Percentiles rank a stretch among this genome's conserved stretches.
phyloP scores from a whole-genome alignment of 2,797 vertebrate genomes.

The Rhincodon typus region DNA sequence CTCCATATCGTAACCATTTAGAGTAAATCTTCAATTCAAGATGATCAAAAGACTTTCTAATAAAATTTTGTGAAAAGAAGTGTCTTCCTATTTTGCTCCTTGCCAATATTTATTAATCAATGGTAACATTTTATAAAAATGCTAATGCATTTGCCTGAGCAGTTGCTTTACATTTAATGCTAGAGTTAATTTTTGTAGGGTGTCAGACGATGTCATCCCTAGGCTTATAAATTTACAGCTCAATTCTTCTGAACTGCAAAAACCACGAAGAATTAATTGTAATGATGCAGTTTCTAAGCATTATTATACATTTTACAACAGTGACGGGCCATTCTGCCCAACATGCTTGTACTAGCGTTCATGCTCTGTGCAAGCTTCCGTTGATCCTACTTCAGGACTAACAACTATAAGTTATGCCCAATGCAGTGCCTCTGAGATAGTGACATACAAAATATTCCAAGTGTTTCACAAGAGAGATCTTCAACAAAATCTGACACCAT shows the following conservation, averaged over 20 bases:
- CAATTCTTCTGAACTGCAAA: background rate
- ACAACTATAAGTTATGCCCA: background rate
- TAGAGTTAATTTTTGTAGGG: background rate
- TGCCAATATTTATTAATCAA: background rate
- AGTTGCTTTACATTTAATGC: background rate
- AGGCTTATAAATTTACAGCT: background rate
- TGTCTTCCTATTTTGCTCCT: background rate
- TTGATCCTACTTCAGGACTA: background rate
- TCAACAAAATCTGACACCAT: background rate
- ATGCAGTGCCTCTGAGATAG: background rate
- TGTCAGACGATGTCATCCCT: background rate
- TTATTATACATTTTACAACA: background rate
- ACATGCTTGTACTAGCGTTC: background rate
- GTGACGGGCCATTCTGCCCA: background rate
- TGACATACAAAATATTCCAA: background rate
- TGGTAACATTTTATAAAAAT: background rate
- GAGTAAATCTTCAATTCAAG: background rate
- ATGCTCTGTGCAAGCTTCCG: background rate
- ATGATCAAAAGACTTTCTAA: background rate
- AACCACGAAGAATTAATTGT: background rate
- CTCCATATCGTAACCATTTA: conserved; percentile 42
- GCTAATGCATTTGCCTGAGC: background rate
- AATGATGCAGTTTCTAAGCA: background rate
- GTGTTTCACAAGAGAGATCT: background rate
- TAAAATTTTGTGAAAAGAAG: background rate